Evolutionary conservation across 2,113 vertebrate species (phyloP).

Genomic region (Amphiprion percula): DNA sequence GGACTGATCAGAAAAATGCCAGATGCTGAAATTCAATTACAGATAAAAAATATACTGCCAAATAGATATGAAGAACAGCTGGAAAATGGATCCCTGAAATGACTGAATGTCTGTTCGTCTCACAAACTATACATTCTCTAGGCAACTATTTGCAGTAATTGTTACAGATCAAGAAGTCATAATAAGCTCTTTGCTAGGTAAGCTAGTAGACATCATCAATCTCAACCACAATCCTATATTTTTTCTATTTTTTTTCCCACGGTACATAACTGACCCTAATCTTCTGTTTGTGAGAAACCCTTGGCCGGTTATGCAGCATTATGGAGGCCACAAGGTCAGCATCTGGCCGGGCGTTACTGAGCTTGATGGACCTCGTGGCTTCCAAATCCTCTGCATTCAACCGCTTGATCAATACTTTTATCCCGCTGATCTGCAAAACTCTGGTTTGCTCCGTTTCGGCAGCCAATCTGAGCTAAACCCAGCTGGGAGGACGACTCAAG

Average conservation of each 20-base stretch:
- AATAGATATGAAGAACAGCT: too few relatives aligned
- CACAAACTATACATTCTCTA: too few relatives aligned
- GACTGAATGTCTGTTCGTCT: too few relatives aligned
- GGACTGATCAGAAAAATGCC: too few relatives aligned
- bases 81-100: too few relatives aligned
- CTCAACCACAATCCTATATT: too few relatives aligned
- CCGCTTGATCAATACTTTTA: slow-evolving; percentile 64
- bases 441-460: slow-evolving; percentile 8
- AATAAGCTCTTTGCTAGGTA: too few relatives aligned
- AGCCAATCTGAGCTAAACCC: slow-evolving; percentile 33
- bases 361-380: slow-evolving; percentile 39
- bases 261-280: slow-evolving; percentile 70
- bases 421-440: slow-evolving; percentile 33
- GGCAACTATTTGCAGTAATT: too few relatives aligned
- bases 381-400: slow-evolving; percentile 39
- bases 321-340: slow-evolving; percentile 63
- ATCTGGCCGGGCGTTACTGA: slow-evolving; percentile 61
- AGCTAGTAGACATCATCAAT: too few relatives aligned
- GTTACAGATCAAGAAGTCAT: too few relatives aligned
- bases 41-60: too few relatives aligned
- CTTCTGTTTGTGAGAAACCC: slow-evolving; percentile 51
- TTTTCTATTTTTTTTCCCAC: slow-evolving; percentile 9
- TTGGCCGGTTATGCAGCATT: slow-evolving; percentile 41
- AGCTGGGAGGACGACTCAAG: slow-evolving; percentile 33
- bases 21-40: too few relatives aligned